These are phyloP conservation scores for Lymantria monacha DNA, from an alignment of 2,888 invertebrate species.

Conservation along the genomic window DNA sequence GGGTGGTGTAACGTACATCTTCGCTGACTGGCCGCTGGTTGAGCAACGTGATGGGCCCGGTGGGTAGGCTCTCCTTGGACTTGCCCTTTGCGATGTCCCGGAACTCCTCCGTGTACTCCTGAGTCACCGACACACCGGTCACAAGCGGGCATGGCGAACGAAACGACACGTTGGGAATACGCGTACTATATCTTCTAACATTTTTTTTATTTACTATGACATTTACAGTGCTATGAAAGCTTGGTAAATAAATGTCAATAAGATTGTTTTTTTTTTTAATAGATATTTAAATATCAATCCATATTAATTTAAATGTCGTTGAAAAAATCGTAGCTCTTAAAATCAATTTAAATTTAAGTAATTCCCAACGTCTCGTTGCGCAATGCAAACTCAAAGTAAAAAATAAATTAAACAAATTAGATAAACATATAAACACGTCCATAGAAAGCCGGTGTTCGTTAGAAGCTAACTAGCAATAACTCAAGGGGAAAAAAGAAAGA, in stretches of 20 bases:
- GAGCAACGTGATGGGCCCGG: slow-evolving; percentile 96
- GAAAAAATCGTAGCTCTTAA: neutral
- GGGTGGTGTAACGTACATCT: slow-evolving; percentile 86
- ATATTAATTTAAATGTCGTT: neutral
- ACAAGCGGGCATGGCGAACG: slow-evolving; percentile 67
- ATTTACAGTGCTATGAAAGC: too few relatives aligned
- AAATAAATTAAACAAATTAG: slow-evolving; percentile 49
- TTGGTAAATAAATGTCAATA: too few relatives aligned
- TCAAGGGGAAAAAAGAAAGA: slow-evolving; percentile 17
- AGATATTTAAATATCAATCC: neutral
- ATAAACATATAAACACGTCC: slow-evolving; percentile 57
- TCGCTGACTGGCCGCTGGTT: slow-evolving; percentile 97
- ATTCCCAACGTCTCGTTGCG: slow-evolving; percentile 72
- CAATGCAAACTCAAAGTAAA: slow-evolving; percentile 65
- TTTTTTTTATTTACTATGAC: too few relatives aligned
- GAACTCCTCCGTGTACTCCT: slow-evolving; percentile 99
- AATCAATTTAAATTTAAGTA: neutral
- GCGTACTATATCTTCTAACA: neutral
- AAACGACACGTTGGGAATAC: slow-evolving; percentile 52
- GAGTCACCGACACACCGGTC: slow-evolving; percentile 66
- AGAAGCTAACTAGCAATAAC: slow-evolving; percentile 37
- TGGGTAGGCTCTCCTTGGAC: slow-evolving; percentile 95
- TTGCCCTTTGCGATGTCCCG: slow-evolving; percentile 97
- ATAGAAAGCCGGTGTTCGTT: slow-evolving; percentile 69
- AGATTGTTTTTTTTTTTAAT: neutral